Conservation (phyloP, 2,888 invertebrate genomes). For the Sclerodermus sp. region DNA sequence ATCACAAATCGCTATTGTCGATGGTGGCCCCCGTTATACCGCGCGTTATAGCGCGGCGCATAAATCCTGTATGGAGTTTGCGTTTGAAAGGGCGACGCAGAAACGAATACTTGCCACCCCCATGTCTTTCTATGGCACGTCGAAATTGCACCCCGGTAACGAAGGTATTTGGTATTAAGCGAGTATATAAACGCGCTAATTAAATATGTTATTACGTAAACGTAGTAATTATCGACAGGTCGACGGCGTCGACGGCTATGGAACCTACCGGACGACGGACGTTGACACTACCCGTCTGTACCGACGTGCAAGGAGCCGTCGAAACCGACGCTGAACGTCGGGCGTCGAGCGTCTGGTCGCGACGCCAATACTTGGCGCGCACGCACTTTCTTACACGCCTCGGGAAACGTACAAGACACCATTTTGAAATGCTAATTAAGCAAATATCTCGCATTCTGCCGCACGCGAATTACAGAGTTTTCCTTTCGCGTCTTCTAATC, state of each 20-base stretch:
- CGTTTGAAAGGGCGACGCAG: slow-evolving; percentile 16
- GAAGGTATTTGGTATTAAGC: slow-evolving; percentile 21
- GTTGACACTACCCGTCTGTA: no score
- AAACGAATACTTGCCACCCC: slow-evolving; percentile 3
- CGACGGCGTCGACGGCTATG: not conserved
- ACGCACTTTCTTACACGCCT: no score
- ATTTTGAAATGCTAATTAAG: no score
- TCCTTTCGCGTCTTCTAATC: no score
- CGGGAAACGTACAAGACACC: no score
- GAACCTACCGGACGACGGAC: no score
- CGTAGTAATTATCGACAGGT: slow-evolving; percentile 26
- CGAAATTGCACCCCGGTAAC: slow-evolving; percentile 26
- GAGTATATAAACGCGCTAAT: slow-evolving; percentile 25
- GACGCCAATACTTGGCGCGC: no score
- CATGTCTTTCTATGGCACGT: slow-evolving; percentile 22
- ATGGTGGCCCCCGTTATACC: not conserved
- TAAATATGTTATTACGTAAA: slow-evolving; percentile 31
- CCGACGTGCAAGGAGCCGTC: no score
- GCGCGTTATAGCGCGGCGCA: slow-evolving; percentile 10
- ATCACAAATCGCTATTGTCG: slow-evolving; percentile 19
- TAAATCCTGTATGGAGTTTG: slow-evolving; percentile 20
- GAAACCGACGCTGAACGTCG: no score
- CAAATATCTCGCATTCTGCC: no score
- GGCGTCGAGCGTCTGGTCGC: no score
- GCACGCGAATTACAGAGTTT: no score